Base-by-base conservation (phyloP, 2,888 invertebrate genomes). In the Sisyra nigra region DNA sequence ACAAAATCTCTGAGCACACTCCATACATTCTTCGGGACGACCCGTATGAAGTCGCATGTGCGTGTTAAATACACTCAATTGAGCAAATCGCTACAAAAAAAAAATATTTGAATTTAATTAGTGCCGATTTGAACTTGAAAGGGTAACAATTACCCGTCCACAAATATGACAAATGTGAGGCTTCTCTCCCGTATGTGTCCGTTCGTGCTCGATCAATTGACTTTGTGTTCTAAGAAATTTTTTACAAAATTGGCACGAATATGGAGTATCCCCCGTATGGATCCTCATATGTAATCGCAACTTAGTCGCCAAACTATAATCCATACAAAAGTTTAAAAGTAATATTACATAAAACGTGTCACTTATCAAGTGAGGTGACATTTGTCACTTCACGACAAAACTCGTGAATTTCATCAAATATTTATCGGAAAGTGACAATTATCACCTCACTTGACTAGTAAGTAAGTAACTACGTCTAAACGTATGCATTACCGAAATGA, bases 31-130 rank as follows among this genome's bases (percentile, higher is more conserved):
- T 40, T 57, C 55, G 1, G 58, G 55, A 13, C 56, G 51, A 1
- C 59, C 61, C 0, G 56, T 58, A 41, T 61, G 61, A 14, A 56
- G 46, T 36, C 51, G 54, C 53, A 57, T 54, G 44, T 61, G 61
- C 0, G 60, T 61, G 29, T 55, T 57, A 29, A 60, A 46, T 9
- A 55, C 53, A 46, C 58, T 56, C 3, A 54, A 52, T 46, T 59
- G 59, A 6, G 56, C 51, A 49, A 60, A 61, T 6, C 51, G 49
- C 52, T 53, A 24, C 4, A 42, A 42, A 31, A 24, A 14, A 31
- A n/a, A 35, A 13, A 15, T 3, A n/a, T n/a, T n/a, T n/a, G n/a
- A n/a, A n/a, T n/a, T n/a, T n/a, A n/a, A n/a, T n/a, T n/a, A n/a
- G n/a, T n/a, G n/a, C n/a, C n/a, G n/a, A n/a, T n/a, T n/a, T n/a